Conservation (phyloP, 2,113 vertebrate genomes). For the Catharus bicknelli region DNA sequence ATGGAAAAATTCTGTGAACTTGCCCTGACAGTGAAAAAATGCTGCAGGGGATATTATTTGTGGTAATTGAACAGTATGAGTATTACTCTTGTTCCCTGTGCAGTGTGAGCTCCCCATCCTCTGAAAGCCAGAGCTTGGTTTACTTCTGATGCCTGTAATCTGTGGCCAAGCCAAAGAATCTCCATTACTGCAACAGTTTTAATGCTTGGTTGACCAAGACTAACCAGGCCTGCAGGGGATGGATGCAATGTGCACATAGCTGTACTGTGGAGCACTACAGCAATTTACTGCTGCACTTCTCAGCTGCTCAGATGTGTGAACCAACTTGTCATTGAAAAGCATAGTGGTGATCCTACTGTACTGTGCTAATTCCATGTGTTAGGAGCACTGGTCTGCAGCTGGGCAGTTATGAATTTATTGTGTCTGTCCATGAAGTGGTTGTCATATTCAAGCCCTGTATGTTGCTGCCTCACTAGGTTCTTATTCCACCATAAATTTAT, state of each 20-base stretch:
- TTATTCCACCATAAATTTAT: neutral
- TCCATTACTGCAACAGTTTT: neutral
- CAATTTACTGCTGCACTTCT: neutral
- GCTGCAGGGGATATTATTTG: neutral
- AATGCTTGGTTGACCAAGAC: neutral
- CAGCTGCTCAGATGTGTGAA: neutral
- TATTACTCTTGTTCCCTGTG: neutral
- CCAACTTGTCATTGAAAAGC: neutral
- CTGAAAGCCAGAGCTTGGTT: neutral
- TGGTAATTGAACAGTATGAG: neutral
- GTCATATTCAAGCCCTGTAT: neutral
- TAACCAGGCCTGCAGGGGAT: neutral
- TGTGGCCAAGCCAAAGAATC: neutral
- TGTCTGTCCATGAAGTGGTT: neutral
- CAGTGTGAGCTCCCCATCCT: neutral
- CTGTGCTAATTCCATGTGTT: neutral
- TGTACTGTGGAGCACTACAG: neutral
- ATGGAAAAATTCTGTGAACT: neutral
- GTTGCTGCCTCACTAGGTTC: neutral
- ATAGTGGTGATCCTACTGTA: neutral
- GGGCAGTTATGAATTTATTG: neutral
- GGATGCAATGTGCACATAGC: too few relatives aligned
- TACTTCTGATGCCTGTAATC: neutral
- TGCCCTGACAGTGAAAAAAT: neutral
- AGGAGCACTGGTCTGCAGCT: neutral